A percentile compares a stretch with the other conserved stretches of the same genome.
Evolutionary conservation across 2,797 vertebrate genomes (phyloP).

Genomic region (Artibeus lituratus): DNA sequence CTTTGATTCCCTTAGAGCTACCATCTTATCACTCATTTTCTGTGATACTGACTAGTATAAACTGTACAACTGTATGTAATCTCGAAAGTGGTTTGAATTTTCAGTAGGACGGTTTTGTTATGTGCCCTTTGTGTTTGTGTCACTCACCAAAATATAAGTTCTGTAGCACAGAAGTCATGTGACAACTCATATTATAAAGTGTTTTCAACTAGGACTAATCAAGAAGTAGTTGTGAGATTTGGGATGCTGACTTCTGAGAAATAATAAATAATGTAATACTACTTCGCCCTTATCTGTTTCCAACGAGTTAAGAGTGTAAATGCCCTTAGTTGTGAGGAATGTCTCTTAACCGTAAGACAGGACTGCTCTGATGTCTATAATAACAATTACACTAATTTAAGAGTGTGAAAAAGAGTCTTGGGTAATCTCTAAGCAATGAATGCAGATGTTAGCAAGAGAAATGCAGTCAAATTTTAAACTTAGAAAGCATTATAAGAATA

Average conservation of each 20-base stretch:
- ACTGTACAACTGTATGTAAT: not conserved
- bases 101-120: not conserved
- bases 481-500: conserved; percentile 4
- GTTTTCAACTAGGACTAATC: not conserved
- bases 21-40: not conserved
- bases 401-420: conserved; percentile 4
- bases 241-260: conserved; percentile 19
- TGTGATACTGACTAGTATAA: conserved; percentile 14
- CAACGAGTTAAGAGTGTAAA: conserved; percentile 28
- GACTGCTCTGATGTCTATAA: conserved; percentile 40
- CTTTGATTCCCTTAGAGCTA: not conserved
- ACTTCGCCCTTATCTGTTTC: conserved; percentile 11
- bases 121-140: not conserved
- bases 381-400: conserved; percentile 42
- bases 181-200: not conserved
- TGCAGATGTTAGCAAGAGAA: not conserved
- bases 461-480: conserved; percentile 17
- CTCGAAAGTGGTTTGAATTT: conserved; percentile 29
- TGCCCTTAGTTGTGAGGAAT: conserved; percentile 17
- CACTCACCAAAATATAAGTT: not conserved
- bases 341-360: conserved; percentile 41
- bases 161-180: not conserved
- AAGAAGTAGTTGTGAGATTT: conserved; percentile 22
- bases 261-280: conserved; percentile 10
- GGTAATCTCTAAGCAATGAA: conserved; percentile 5